Conservation (phyloP, 2,888 invertebrate species). For the Diarsia brunnea region DNA sequence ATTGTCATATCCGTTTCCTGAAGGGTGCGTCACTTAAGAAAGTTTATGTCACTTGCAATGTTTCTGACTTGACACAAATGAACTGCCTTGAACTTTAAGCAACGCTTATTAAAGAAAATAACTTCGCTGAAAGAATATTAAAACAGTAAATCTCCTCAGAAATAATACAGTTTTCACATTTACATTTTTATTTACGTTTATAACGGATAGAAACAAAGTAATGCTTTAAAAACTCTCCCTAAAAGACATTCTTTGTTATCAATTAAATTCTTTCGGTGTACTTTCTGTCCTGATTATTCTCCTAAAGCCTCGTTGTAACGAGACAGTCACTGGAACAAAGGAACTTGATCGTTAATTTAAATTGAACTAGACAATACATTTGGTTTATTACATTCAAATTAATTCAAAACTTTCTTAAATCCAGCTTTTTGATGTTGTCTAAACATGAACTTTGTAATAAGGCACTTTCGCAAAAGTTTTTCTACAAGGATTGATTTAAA, state of each 20-base stretch:
- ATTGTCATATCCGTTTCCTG: constrained; percentile 73
- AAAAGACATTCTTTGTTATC: constrained; percentile 82
- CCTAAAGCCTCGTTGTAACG: constrained; percentile 70
- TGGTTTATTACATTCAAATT: constrained; percentile 5
- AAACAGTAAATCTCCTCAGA: constrained; percentile 40
- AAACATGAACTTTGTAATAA: constrained; percentile 11
- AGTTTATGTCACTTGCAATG: constrained; percentile 51
- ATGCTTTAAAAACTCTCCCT: constrained; percentile 50
- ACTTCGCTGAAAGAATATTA: constrained; percentile 23
- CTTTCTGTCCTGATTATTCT: constrained; percentile 81
- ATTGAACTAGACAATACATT: constrained; percentile 32
- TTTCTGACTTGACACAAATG: constrained; percentile 26
- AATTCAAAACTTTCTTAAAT: neutral
- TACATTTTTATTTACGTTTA: constrained; percentile 56
- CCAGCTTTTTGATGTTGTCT: neutral
- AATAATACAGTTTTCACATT: constrained; percentile 50
- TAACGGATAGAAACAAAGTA: constrained; percentile 57
- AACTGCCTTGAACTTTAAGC: constrained; percentile 18
- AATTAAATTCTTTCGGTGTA: constrained; percentile 87
- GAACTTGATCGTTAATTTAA: constrained; percentile 46
- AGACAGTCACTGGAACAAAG: constrained; percentile 40
- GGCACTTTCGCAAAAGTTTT: neutral
- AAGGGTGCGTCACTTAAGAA: constrained; percentile 61
- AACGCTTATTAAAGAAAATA: constrained; percentile 22
- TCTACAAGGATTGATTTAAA: neutral